Evolutionary conservation across 2,797 vertebrate genomes (phyloP), one percentile per base, ranked within the genome.

Genomic region (Erethizon dorsatum): DNA sequence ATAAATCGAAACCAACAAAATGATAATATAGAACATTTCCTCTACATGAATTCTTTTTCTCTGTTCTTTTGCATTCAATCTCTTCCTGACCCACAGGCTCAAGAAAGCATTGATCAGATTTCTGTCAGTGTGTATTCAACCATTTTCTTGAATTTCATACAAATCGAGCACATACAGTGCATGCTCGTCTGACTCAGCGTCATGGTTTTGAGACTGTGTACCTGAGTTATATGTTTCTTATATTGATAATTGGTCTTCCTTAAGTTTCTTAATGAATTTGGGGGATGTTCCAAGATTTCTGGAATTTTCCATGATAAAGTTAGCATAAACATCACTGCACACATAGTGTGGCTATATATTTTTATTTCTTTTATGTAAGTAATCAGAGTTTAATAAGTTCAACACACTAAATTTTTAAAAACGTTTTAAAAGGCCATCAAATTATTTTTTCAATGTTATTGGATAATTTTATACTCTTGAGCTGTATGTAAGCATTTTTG

Each of bases 1-100:
- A 87, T 82, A 87, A 69, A 71, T 20, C 33, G 22, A 54, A 93
- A 54, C 8, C 54, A 83, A 78, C 18, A 82, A 95, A 92, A 82
- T 18, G 37, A 87, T 52, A 59, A 57, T 4, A 31, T 17, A 88
- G 26, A 52, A 18, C 2, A 59, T 82, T 80, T 95, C 4, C 22
- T 54, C 6, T 26, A 41, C 5, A 10, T 56, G 28, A 37, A 91
- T 2, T 41, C 20, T 31, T 89, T 33, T 67, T 18, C 14, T 73
- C 18, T 56, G 14, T 2, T 50, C 31, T 24, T 77, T 73, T 61
- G 33, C 37, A 26, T 12, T 41, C 15, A 67, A n/a, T 69, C 9
- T 71, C 4, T 61, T 85, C 33, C 56, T 65, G 31, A 56, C 3
- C 5, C 14, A 86, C 24, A 52, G n/a, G 13, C 61, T 78, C 13